phyloP scores from a whole-genome alignment of 2,113 vertebrate species.

The Camelus dromedarius region DNA sequence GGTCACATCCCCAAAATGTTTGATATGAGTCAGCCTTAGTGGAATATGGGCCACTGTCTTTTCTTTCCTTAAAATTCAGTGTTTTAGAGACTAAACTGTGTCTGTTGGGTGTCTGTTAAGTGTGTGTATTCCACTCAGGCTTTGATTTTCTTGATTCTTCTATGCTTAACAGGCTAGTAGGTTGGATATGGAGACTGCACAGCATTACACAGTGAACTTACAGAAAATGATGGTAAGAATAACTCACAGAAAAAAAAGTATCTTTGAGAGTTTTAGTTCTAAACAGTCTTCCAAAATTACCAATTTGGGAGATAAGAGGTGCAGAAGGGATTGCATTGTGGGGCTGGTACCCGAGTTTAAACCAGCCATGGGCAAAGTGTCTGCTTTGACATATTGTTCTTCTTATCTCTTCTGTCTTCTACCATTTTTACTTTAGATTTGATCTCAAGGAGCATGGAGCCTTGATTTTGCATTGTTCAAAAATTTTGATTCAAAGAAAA shows the following conservation, averaged over 20 bases:
- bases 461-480: background rate
- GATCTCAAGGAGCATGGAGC: background rate
- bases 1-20: background rate
- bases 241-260: background rate
- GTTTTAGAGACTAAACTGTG: background rate
- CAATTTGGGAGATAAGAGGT: background rate
- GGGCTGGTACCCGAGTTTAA: background rate
- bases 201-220: background rate
- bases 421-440: background rate
- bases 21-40: background rate
- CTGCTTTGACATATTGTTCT: background rate
- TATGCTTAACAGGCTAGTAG: background rate
- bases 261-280: background rate
- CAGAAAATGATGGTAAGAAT: background rate
- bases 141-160: constrained; percentile 21
- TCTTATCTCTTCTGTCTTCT: background rate
- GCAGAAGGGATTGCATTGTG: background rate
- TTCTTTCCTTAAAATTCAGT: background rate
- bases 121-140: background rate
- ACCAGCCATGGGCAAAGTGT: background rate
- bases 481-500: constrained; percentile 43
- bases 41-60: background rate
- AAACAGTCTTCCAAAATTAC: background rate
- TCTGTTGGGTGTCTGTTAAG: background rate
- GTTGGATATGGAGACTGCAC: background rate